phyloP scores from a whole-genome alignment of 1,140 invertebrate genomes.

The Wasmannia auropunctata region DNA sequence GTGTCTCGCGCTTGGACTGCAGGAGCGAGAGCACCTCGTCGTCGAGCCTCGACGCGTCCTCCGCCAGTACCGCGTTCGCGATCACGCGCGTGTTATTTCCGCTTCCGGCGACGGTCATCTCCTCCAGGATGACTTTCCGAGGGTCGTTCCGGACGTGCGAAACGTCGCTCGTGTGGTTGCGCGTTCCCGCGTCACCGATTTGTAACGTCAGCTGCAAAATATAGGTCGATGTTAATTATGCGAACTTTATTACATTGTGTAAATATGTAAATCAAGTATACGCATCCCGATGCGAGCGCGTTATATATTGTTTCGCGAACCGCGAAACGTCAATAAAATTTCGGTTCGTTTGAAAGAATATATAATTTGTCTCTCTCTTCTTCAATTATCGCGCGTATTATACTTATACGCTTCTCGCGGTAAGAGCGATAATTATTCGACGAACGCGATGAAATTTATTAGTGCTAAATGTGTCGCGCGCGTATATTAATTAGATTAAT shows the following conservation, averaged over 20 bases:
- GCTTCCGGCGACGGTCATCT: constrained; percentile 30
- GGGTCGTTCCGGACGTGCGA: not conserved
- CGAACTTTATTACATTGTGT: not conserved
- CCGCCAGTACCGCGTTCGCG: not conserved
- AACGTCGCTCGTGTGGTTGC: not conserved
- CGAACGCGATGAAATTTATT: constrained; percentile 23
- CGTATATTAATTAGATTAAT: constrained; percentile 45
- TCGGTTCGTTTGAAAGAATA: not conserved
- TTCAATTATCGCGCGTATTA: not conserved
- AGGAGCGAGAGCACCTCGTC: not conserved
- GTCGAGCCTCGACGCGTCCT: not conserved
- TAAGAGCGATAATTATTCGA: not conserved
- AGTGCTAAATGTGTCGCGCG: constrained; percentile 1
- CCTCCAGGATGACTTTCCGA: constrained; percentile 24
- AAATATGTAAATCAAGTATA: not conserved
- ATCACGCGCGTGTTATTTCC: not conserved
- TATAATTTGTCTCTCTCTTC: not conserved
- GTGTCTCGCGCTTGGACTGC: constrained; percentile 4
- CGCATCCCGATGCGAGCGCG: not conserved
- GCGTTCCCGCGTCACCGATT: constrained; percentile 6
- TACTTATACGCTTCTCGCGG: not conserved
- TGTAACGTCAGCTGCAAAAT: constrained; percentile 34
- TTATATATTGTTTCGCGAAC: not conserved
- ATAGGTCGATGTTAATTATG: constrained; percentile 12
- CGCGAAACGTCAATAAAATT: not conserved